Percentiles rank a stretch among this genome's conserved stretches.
phyloP scores from a whole-genome alignment of 2,888 invertebrate genomes.

The Sericinus montela region DNA sequence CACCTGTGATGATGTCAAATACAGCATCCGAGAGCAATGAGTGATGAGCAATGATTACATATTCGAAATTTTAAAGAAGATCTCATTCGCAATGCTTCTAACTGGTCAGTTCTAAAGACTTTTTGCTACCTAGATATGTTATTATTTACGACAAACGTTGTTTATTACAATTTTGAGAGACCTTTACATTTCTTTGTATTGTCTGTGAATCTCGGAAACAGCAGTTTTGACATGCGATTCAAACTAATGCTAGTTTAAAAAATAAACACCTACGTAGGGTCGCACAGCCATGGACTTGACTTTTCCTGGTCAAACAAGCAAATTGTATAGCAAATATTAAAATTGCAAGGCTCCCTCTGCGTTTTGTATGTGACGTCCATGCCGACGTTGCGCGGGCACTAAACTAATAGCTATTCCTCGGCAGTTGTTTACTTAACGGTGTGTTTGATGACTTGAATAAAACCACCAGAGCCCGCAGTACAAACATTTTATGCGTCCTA shows the following conservation, averaged over 20 bases:
- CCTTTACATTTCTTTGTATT: too few relatives aligned
- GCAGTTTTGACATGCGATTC: too few relatives aligned
- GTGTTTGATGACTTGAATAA: conserved; percentile 58
- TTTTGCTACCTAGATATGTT: too few relatives aligned
- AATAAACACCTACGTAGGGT: conserved; percentile 41
- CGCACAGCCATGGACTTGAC: conserved; percentile 46
- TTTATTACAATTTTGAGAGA: too few relatives aligned
- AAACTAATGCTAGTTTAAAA: conserved; percentile 10
- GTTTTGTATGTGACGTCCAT: conserved; percentile 51
- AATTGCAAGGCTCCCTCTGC: conserved; percentile 43
- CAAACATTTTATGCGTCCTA: conserved; percentile 51
- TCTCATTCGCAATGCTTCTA: too few relatives aligned
- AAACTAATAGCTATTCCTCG: conserved; percentile 30
- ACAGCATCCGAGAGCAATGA: too few relatives aligned
- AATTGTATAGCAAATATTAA: conserved; percentile 71
- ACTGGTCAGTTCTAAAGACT: too few relatives aligned
- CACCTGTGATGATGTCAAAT: too few relatives aligned
- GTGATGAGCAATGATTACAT: too few relatives aligned
- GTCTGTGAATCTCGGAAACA: too few relatives aligned
- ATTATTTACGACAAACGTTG: too few relatives aligned
- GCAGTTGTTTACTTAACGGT: conserved; percentile 66
- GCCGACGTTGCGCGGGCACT: conserved; percentile 38
- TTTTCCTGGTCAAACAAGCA: conserved; percentile 68
- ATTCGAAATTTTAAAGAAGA: too few relatives aligned
- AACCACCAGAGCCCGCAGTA: conserved; percentile 48